Evolutionary conservation across 64 coral and sea anemone species (phyloP).

Genomic region (Exaiptasia diaphana): DNA sequence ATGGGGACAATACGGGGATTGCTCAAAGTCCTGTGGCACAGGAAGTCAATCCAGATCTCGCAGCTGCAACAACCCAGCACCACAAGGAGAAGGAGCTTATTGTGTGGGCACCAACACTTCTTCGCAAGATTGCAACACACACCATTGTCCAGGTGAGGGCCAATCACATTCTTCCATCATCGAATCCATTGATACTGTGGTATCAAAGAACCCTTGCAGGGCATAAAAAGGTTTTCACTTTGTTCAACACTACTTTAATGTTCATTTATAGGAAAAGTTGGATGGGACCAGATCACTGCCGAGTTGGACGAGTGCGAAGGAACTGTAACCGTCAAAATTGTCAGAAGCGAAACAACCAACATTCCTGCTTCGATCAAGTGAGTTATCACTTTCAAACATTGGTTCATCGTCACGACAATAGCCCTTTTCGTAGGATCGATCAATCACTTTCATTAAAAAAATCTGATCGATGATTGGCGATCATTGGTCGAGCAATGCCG

Average conservation of each 20-base stretch:
- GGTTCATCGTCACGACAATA: background rate
- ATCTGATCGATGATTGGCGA: too few relatives aligned
- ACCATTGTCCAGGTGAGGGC: constrained; percentile 10
- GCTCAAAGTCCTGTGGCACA: constrained; percentile 6
- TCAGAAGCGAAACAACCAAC: background rate
- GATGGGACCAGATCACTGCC: background rate
- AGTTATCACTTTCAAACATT: background rate
- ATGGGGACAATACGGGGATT: constrained; percentile 19
- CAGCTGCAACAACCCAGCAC: constrained; percentile 33
- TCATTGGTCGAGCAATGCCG: too few relatives aligned
- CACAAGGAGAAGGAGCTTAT: constrained; percentile 20
- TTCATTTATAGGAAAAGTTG: background rate
- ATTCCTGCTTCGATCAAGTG: background rate
- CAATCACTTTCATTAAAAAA: background rate
- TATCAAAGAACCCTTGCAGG: too few relatives aligned
- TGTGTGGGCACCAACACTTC: background rate
- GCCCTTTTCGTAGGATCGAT: background rate
- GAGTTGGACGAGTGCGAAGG: background rate
- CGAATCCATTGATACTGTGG: too few relatives aligned
- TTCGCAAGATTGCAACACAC: background rate
- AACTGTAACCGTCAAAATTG: background rate
- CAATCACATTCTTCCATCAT: too few relatives aligned
- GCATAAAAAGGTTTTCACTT: too few relatives aligned
- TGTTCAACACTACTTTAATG: too few relatives aligned
- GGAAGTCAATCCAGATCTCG: constrained; percentile 10